Base-by-base conservation (phyloP, 2,888 invertebrate species). In the Caenorhabditis plicata region DNA sequence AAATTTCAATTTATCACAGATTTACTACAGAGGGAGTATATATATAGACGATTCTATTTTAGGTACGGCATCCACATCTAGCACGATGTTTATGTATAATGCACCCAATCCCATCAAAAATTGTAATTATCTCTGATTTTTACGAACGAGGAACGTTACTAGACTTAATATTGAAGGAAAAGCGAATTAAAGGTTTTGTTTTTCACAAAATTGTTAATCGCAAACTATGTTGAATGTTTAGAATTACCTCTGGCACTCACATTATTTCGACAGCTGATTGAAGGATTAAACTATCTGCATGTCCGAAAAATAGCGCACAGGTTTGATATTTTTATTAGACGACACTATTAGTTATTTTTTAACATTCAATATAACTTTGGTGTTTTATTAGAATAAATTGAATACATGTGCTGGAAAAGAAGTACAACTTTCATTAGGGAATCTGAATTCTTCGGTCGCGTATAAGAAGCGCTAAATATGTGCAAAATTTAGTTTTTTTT, bases 211-310 rank as follows among this genome's bases (percentile, higher is more conserved):
- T 17, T 20, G 54, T 48, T 25, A 15, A 32, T n/a, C 7, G 7
- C 29, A 5, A 8, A 19, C 38, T 19, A 8, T 20, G 22, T 20
- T 7, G 20, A 40, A 19, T 17, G 36, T 33, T 45, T 46, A 71
- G 73, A 71, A 40, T n/a, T 33, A 13, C 71, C 71, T n/a, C 35
- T 61, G 15, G 67, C 64, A 3, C 60, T 64, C 13, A 67, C 69
- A 31, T 44, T 73, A 17, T 74, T 75, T 58, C 69, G 74, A 13
- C 76, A 76, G 38, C 42, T 76, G 3, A 62, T 68, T 35, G 76
- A 76, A 46, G 76, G 73, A 2, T 42, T 76, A 13, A 39, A 73
- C 26, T 76, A 74, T 42, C 49, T 76, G 8, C 75, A 76, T 49
- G 52, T 51, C 32, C 29, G 64, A 35, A 53, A 53, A 26, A 64